Evolutionary conservation across 2,888 invertebrate genomes (phyloP).

Genomic region (Xanthia icteritia): DNA sequence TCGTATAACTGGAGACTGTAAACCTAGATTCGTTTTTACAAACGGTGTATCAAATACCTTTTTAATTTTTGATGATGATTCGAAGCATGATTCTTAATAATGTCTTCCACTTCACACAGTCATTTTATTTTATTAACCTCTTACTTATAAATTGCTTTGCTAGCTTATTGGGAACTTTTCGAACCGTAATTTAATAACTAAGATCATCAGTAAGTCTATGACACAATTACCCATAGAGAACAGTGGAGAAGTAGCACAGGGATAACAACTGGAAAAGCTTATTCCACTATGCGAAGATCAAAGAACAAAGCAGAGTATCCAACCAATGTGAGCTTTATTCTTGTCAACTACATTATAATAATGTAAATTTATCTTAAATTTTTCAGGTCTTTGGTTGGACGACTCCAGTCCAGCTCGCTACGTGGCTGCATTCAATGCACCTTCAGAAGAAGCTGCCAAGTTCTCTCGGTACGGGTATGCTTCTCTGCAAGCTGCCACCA

Average conservation of each 20-base stretch:
- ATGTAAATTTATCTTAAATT: not conserved
- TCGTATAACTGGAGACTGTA: too few relatives aligned
- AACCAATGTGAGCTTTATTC: not conserved
- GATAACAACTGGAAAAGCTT: not conserved
- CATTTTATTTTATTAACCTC: slow-evolving; percentile 3
- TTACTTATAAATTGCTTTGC: not conserved
- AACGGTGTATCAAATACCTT: too few relatives aligned
- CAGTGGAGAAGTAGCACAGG: not conserved
- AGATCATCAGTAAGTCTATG: not conserved
- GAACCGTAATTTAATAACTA: not conserved
- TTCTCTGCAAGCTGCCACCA: slow-evolving; percentile 91
- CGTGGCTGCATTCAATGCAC: slow-evolving; percentile 93
- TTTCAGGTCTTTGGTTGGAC: slow-evolving; percentile 91
- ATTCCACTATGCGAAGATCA: not conserved
- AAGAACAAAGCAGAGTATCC: not conserved
- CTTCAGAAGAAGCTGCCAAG: slow-evolving; percentile 91
- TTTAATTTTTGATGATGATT: too few relatives aligned
- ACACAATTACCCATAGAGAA: too few relatives aligned
- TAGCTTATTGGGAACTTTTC: not conserved
- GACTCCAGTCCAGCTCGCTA: slow-evolving; percentile 92
- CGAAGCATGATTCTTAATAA: not conserved
- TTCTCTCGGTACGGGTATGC: slow-evolving; percentile 93
- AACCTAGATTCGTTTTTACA: too few relatives aligned
- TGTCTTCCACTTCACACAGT: not conserved
- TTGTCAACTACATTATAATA: not conserved